Conservation (phyloP, 2,113 vertebrate species). For the Myodes glareolus region DNA sequence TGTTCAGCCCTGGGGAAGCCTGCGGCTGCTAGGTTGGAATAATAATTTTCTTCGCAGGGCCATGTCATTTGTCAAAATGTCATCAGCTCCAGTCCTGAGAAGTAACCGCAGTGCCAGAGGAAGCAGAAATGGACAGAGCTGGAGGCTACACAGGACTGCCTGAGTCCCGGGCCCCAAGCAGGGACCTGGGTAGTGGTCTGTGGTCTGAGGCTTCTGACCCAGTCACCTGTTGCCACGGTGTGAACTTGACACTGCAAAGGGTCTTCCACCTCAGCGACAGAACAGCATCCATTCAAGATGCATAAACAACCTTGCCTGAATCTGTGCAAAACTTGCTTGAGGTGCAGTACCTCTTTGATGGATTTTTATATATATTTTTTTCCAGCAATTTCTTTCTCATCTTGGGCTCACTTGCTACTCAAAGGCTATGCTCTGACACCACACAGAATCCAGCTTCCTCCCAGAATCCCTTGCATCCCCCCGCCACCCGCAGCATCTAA, state of each 20-base stretch:
- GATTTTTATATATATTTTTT: too few relatives aligned
- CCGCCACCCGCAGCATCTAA: not conserved
- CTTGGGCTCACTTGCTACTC: not conserved
- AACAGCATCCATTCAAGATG: fast-evolving
- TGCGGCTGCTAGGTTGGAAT: not conserved
- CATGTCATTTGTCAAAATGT: slow-evolving; percentile 46
- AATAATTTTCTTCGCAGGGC: slow-evolving; percentile 44
- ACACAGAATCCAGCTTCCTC: not conserved
- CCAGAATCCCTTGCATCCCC: too few relatives aligned
- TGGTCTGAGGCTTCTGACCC: not conserved
- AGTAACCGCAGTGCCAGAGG: not conserved
- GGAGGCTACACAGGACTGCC: fast-evolving
- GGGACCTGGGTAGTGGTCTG: too few relatives aligned
- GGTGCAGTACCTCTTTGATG: not conserved
- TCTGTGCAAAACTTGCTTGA: not conserved
- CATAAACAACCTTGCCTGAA: not conserved
- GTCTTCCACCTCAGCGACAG: too few relatives aligned
- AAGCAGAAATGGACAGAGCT: not conserved
- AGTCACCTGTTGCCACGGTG: not conserved
- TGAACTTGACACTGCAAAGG: not conserved
- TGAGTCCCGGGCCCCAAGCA: not conserved
- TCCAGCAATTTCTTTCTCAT: not conserved
- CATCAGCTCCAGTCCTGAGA: not conserved
- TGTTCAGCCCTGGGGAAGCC: not conserved
- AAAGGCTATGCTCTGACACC: not conserved